phyloP scores from a whole-genome alignment of 2,888 invertebrate genomes.

The Schizaphis graminum region DNA sequence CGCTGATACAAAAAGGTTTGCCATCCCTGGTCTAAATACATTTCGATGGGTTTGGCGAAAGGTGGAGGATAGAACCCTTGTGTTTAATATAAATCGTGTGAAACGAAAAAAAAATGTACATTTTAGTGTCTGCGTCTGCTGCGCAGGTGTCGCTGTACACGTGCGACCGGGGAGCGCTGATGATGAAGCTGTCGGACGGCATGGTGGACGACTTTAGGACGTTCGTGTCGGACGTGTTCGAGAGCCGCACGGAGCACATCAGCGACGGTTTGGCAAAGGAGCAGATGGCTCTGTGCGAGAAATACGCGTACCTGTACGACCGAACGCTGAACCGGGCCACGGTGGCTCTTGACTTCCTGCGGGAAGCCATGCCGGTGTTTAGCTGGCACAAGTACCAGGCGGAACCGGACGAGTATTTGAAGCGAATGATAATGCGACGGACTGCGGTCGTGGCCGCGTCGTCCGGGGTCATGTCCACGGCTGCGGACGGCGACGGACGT shows the following conservation, averaged over 20 bases:
- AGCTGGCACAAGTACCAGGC: slow-evolving; percentile 44
- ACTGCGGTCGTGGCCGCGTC: background rate
- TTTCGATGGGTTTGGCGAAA: too few species aligned
- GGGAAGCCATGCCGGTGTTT: slow-evolving; percentile 42
- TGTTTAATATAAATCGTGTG: too few species aligned
- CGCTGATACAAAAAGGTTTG: too few species aligned
- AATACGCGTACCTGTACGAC: slow-evolving; percentile 40
- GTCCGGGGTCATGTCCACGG: background rate
- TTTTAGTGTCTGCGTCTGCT: too few species aligned
- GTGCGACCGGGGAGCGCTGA: slow-evolving; percentile 21
- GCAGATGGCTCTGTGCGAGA: slow-evolving; percentile 13
- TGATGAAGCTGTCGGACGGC: slow-evolving; percentile 27
- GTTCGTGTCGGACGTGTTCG: slow-evolving; percentile 53
- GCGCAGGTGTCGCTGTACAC: slow-evolving; percentile 45
- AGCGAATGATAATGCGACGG: background rate
- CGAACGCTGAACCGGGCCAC: slow-evolving; percentile 54
- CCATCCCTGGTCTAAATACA: too few species aligned
- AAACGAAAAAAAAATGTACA: too few species aligned
- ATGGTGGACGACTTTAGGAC: slow-evolving; percentile 50
- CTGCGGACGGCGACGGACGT: background rate
- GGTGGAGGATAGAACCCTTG: too few species aligned
- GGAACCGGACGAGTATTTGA: slow-evolving; percentile 10
- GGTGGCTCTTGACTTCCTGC: slow-evolving; percentile 40
- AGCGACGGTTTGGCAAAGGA: slow-evolving; percentile 60
- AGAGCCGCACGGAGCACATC: slow-evolving; percentile 43